Conservation (phyloP, 2,888 invertebrate species). For the Tenodera sinensis region DNA sequence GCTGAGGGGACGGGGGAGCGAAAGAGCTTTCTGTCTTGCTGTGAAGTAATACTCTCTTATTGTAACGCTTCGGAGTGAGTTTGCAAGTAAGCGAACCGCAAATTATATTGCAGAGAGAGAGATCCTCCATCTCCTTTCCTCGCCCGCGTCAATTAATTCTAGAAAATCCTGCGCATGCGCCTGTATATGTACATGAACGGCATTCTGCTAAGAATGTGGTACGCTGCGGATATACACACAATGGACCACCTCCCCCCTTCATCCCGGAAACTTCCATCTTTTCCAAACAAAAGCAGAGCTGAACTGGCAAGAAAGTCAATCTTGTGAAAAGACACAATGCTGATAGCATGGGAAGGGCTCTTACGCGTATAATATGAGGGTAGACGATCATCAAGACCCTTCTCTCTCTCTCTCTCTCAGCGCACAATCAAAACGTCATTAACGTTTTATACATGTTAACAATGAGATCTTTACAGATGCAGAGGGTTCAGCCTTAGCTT, state of each 20-base stretch:
- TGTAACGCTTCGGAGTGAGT: background rate
- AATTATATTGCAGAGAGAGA: background rate
- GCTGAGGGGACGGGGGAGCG: no score
- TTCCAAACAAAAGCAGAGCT: background rate
- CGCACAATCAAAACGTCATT: no score
- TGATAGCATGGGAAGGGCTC: background rate
- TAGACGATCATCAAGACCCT: background rate
- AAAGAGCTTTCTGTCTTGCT: background rate
- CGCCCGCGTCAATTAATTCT: background rate
- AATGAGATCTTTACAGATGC: no score
- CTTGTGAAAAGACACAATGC: background rate
- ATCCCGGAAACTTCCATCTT: background rate
- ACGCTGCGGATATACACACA: background rate
- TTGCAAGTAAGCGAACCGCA: background rate
- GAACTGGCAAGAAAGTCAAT: background rate
- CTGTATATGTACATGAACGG: background rate
- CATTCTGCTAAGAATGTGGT: background rate
- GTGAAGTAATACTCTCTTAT: background rate
- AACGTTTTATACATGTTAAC: no score
- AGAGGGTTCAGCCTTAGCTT: no score
- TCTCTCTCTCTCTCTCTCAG: no score
- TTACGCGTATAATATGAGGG: background rate
- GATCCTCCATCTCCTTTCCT: background rate
- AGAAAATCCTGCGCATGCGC: background rate
- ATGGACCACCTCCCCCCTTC: background rate